phyloP scores from a whole-genome alignment of 2,113 vertebrate species.

The Talpa occidentalis region DNA sequence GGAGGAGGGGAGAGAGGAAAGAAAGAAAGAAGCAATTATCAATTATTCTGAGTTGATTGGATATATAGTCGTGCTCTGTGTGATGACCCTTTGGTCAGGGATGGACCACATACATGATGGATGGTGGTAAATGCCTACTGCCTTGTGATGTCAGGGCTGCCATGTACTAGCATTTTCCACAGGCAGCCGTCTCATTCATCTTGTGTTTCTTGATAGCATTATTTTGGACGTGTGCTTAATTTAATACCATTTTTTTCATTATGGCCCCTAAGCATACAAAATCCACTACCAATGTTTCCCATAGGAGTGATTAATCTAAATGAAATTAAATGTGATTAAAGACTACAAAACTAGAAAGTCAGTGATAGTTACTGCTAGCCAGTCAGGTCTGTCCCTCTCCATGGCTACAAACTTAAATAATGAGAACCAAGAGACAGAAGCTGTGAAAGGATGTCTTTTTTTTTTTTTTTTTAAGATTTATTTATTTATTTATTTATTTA shows the following conservation, averaged over 20 bases:
- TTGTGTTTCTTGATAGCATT: neutral
- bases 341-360: neutral
- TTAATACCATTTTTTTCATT: neutral
- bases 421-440: neutral
- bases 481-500: too few relatives aligned
- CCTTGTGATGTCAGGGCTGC: neutral
- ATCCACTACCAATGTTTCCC: neutral
- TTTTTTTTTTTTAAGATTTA: too few relatives aligned
- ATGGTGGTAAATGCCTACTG: neutral
- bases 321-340: neutral
- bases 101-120: neutral
- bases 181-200: neutral
- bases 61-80: neutral
- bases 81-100: neutral
- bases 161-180: neutral
- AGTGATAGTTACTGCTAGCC: neutral
- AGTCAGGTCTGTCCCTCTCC: neutral
- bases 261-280: neutral
- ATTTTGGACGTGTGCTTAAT: neutral
- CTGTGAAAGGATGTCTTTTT: neutral
- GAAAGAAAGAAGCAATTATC: neutral
- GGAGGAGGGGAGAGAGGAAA: fast-evolving
- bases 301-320: neutral
- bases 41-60: neutral
- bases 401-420: neutral